Base-by-base conservation (phyloP, 2,113 vertebrate genomes). In the Podiceps cristatus region DNA sequence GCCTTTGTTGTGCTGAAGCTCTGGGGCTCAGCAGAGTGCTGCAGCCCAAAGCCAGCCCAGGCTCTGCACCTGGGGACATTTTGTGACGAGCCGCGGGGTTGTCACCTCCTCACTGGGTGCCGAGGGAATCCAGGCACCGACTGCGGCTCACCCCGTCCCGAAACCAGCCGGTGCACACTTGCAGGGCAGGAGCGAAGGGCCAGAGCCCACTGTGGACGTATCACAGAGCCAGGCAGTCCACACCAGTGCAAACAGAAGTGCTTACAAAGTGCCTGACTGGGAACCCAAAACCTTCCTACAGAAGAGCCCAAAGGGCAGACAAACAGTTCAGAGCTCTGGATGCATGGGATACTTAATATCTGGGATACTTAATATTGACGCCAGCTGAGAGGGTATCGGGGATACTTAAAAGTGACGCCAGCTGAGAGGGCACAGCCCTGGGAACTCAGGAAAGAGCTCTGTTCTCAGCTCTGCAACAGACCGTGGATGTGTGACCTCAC, bases 171-270 rank as follows among this genome's bases (percentile, higher is more conserved):
- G 13, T 50, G 64, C 18, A 35, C 40, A 1, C 47, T 55, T 7
- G 47, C 56, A 66, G 85, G 68, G 45, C 55, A 58, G 63, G 8
- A 64, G 72, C 0, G 40, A 37, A 47, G 67, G 59, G 60, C 27
- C 33, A 15, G 68, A n/a, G 8, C 18, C 24, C 28, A 4, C 45
- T 10, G 1, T 2, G 59, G 64, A 29, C 3, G 0, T 9, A 9
- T 8, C 78, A 13, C 55, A 12, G 17, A 56, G 33, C 7, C 40
- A 6, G 59, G 8, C 2, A 53, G 52, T 6, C 23, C n/a, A 0
- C 29, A 11, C 28, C n/a, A 23, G 52, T 0, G 29, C 47, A 1
- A 81, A 22, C 27, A 18, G 20, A 2, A 45, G 13, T 0, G 11
- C 37, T 49, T 5, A 25, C 14, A 18, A 76, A 69, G 59, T 3